A percentile compares a stretch with the other conserved stretches of the same genome.
These are phyloP conservation scores for Lordiphosa stackelbergi DNA, from an alignment of 1,140 invertebrate species.

Conservation along the genomic window DNA sequence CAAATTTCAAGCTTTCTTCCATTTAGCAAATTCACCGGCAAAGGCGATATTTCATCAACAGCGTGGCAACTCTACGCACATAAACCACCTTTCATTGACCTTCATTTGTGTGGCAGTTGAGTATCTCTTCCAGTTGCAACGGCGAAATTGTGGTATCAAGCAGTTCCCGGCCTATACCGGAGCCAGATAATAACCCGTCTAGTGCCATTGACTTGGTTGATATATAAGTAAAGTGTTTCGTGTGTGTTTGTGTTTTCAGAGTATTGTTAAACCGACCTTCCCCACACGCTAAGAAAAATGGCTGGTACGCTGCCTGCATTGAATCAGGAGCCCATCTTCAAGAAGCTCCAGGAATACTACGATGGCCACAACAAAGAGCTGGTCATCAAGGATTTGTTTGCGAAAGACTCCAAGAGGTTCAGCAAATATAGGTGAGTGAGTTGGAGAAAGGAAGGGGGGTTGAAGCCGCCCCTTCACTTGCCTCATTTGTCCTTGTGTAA, in stretches of 20 bases:
- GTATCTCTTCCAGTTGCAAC: constrained; percentile 18
- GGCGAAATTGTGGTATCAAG: constrained; percentile 29
- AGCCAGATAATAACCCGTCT: constrained; percentile 25
- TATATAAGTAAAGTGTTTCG: constrained; percentile 57
- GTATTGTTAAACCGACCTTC: constrained; percentile 39
- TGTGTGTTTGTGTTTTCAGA: constrained; percentile 27
- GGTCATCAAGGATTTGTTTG: constrained; percentile 87
- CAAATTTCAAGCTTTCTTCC: not conserved
- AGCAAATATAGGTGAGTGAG: constrained; percentile 86
- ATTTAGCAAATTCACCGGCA: not conserved
- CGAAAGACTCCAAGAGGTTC: constrained; percentile 86
- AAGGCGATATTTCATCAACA: constrained; percentile 3
- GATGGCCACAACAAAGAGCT: constrained; percentile 83
- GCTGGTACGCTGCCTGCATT: constrained; percentile 77
- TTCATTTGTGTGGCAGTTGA: constrained; percentile 42
- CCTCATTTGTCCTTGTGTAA: constrained; percentile 63
- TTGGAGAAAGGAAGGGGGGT: too few relatives aligned
- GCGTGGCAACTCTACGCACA: constrained; percentile 43
- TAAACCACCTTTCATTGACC: constrained; percentile 39
- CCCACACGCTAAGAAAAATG: constrained; percentile 54
- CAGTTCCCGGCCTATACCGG: constrained; percentile 33
- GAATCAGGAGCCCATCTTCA: constrained; percentile 83
- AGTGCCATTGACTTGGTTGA: constrained; percentile 7
- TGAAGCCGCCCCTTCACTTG: constrained; percentile 4
- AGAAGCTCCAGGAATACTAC: constrained; percentile 86